These are phyloP conservation scores for Archips crataeganus DNA, from an alignment of 2,888 invertebrate species.

Conservation along the genomic window DNA sequence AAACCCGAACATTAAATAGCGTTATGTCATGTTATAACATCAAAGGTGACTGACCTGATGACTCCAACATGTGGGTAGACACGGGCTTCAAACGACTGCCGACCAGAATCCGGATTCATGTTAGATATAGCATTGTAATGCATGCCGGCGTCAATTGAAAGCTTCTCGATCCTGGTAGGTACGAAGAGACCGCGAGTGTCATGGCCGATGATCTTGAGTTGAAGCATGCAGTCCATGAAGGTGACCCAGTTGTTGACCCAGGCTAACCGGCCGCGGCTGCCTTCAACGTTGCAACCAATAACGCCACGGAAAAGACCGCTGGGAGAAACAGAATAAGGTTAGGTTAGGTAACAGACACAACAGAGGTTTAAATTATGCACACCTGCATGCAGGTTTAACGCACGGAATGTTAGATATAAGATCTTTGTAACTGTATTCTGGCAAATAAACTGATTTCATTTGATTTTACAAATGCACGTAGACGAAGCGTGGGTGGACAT, in stretches of 20 bases:
- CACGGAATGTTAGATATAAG: too few relatives aligned
- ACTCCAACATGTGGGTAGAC: conserved; percentile 81
- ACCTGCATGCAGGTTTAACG: too few relatives aligned
- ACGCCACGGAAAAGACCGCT: conserved; percentile 87
- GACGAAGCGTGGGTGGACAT: too few relatives aligned
- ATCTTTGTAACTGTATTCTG: too few relatives aligned
- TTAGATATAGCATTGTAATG: conserved; percentile 83
- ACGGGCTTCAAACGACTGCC: conserved; percentile 77
- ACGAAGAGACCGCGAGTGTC: conserved; percentile 90
- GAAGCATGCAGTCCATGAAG: conserved; percentile 96
- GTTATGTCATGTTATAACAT: too few relatives aligned
- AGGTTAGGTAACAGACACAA: too few relatives aligned
- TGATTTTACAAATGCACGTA: too few relatives aligned
- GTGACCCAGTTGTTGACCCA: conserved; percentile 96
- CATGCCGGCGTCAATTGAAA: conserved; percentile 88
- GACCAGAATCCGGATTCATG: conserved; percentile 75
- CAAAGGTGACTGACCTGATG: conserved; percentile 67
- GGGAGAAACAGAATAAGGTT: not conserved
- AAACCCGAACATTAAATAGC: too few relatives aligned
- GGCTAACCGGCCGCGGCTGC: conserved; percentile 79
- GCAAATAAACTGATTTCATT: too few relatives aligned
- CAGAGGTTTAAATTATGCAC: too few relatives aligned
- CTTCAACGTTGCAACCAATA: conserved; percentile 80
- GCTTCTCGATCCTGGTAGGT: conserved; percentile 90
- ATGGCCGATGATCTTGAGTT: conserved; percentile 90